These are phyloP conservation scores for Urocyon cinereoargenteus DNA, from an alignment of 2,797 vertebrate species.

Conservation along the genomic window DNA sequence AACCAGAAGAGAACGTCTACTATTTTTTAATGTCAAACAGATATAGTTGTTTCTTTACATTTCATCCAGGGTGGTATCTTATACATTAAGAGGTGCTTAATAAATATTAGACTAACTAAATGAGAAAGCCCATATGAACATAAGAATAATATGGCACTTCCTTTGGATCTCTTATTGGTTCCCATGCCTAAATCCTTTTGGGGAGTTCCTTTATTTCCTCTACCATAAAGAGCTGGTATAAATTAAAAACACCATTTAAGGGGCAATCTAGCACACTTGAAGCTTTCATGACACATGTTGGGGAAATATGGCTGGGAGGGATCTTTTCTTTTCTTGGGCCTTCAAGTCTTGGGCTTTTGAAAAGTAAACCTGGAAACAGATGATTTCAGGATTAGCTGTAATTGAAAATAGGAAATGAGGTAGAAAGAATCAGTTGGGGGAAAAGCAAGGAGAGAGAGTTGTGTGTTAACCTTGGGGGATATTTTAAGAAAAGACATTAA, in stretches of 20 bases:
- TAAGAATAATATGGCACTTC: not conserved
- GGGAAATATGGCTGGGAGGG: not conserved
- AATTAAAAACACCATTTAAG: constrained; percentile 43
- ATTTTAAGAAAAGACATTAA: constrained; percentile 42
- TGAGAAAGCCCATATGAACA: not conserved
- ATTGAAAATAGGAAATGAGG: not conserved
- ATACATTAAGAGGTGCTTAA: not conserved
- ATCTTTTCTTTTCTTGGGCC: not conserved
- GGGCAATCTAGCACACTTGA: not conserved
- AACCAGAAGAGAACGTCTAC: not conserved
- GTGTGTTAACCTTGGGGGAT: not conserved
- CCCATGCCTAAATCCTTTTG: not conserved
- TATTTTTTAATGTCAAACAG: not conserved
- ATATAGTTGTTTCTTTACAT: not conserved
- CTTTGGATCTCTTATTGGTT: not conserved
- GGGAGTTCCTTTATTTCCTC: constrained; percentile 13
- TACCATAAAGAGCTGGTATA: not conserved
- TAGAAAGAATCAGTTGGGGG: not conserved
- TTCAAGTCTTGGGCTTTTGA: not conserved
- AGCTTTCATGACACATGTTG: not conserved
- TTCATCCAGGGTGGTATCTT: not conserved
- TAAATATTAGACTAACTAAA: constrained; percentile 16
- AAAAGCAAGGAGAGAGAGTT: not conserved
- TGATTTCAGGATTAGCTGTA: not conserved
- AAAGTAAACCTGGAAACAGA: constrained; percentile 10